Conservation (phyloP, 2,888 invertebrate genomes). For the Mycalesis mineus region DNA sequence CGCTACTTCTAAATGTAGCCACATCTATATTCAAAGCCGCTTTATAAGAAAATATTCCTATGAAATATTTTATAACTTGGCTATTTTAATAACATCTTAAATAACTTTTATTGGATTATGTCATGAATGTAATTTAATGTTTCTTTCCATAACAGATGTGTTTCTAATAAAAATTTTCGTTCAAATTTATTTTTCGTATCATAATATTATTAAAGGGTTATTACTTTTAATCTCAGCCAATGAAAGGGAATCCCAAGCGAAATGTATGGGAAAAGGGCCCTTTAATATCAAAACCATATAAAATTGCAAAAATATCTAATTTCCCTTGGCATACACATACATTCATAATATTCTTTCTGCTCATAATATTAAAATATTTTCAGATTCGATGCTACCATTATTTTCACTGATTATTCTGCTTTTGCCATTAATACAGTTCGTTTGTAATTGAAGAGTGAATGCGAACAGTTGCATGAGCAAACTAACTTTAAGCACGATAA, state of each 20-base stretch:
- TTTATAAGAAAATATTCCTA: no score
- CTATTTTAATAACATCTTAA: no score
- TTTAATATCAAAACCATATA: slow-evolving; percentile 22
- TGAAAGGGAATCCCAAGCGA: slow-evolving; percentile 23
- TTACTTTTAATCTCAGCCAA: slow-evolving; percentile 22
- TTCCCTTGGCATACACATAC: slow-evolving; percentile 5
- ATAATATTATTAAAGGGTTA: slow-evolving; percentile 8
- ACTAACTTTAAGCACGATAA: no score
- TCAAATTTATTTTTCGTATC: not conserved
- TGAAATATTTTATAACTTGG: no score
- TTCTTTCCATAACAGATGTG: no score
- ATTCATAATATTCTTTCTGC: not conserved
- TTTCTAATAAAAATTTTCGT: not conserved
- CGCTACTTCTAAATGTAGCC: no score
- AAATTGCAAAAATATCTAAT: slow-evolving; percentile 19
- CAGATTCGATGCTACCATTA: not conserved
- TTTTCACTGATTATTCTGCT: not conserved
- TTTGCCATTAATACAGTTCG: no score
- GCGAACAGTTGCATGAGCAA: no score
- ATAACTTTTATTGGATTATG: no score
- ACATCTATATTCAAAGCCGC: no score
- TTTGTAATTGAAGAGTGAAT: no score
- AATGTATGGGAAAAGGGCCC: slow-evolving; percentile 18
- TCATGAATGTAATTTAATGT: no score
- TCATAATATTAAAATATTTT: slow-evolving; percentile 1